A percentile compares a stretch with the other conserved stretches of the same genome.
These are phyloP conservation scores for Enteromius viviparus DNA, from an alignment of 2,797 vertebrate genomes.

Conservation along the genomic window DNA sequence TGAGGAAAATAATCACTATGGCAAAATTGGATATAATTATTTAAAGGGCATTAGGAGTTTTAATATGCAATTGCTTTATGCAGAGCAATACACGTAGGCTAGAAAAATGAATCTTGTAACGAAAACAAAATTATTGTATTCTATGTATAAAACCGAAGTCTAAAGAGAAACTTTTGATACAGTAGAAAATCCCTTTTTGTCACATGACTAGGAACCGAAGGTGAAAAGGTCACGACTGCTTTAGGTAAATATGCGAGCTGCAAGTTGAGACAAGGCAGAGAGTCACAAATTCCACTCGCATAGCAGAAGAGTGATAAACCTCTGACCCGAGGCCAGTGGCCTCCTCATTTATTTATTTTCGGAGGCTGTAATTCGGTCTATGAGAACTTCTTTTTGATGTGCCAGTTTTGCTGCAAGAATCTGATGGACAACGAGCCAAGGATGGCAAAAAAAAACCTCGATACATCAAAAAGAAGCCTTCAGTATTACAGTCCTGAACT, in stretches of 20 bases:
- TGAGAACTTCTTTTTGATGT: constrained; percentile 48
- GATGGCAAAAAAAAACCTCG: background rate
- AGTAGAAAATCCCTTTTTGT: constrained; percentile 23
- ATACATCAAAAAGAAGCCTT: constrained; percentile 2
- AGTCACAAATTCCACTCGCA: constrained; percentile 70
- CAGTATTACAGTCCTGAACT: background rate
- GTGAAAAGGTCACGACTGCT: constrained; percentile 63
- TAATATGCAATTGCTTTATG: background rate
- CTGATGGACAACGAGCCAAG: constrained; percentile 25
- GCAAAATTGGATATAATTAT: background rate
- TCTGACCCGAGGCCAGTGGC: constrained; percentile 66
- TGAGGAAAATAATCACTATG: background rate
- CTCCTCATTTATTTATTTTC: constrained; percentile 67
- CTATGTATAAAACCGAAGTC: background rate
- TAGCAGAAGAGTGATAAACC: constrained; percentile 67
- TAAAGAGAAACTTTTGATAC: constrained; percentile 7
- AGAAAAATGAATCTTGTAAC: background rate
- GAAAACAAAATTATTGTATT: background rate
- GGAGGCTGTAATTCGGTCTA: constrained; percentile 53
- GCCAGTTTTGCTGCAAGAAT: constrained; percentile 32
- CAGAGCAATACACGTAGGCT: background rate
- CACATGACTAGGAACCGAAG: constrained; percentile 37
- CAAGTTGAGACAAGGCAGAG: constrained; percentile 74
- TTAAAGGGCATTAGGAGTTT: background rate
- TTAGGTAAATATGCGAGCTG: constrained; percentile 70